phyloP scores from a whole-genome alignment of 2,113 vertebrate genomes.

The Sturnira hondurensis region DNA sequence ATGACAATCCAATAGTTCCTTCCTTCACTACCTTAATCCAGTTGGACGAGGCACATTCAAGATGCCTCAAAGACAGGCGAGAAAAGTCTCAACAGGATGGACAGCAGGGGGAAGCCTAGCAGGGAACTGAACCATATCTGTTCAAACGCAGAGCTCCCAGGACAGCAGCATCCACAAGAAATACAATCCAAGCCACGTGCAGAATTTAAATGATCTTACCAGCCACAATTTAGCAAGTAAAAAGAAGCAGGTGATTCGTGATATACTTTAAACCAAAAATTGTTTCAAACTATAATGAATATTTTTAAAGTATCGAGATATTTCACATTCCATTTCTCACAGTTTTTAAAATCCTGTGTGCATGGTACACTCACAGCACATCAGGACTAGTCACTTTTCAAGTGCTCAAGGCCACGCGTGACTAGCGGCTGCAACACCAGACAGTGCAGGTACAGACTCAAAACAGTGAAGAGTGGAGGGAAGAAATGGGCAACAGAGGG shows the following conservation, averaged over 20 bases:
- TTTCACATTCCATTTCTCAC: neutral
- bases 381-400: neutral
- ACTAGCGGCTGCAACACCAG: neutral
- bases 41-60: neutral
- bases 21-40: neutral
- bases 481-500: neutral
- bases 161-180: neutral
- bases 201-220: neutral
- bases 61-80: neutral
- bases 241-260: neutral
- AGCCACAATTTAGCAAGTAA: neutral
- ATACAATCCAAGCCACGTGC: neutral
- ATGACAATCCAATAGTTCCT: neutral
- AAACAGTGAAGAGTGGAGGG: neutral
- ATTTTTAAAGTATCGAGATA: neutral
- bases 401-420: neutral
- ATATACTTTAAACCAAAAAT: neutral
- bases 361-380: neutral
- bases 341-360: neutral
- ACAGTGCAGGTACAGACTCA: too few species aligned
- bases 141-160: neutral
- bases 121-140: neutral
- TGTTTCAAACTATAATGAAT: neutral
- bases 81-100: neutral
- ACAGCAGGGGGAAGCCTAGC: neutral